Evolutionary conservation across 2,888 invertebrate genomes (phyloP), one percentile per base, ranked within the genome.

Genomic region (Marronus borbonicus): DNA sequence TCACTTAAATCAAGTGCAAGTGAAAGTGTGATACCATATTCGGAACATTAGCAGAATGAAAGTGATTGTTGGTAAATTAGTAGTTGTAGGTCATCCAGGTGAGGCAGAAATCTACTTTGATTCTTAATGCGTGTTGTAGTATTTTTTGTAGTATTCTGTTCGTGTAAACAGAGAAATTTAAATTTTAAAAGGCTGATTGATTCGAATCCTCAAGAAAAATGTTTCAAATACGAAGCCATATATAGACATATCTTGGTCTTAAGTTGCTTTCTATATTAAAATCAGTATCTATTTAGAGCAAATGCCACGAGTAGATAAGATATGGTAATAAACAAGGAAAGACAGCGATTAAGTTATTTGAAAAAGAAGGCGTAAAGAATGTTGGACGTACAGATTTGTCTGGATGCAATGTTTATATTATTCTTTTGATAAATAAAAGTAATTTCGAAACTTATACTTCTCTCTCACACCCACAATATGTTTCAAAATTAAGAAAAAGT

Each of bases 1-100:
- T 8, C 1, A 8, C 10, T 12, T 44, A 8, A 44, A 12, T 44
- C 8, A n/a, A 62, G 36, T 66, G 65, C 12, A 17, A 66, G 49
- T 49, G 68, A 20, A 24, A 44, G 68, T 68, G 68, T 1, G 14
- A 20, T 44, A 44, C 20, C 44, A 1, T 44, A 44, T 44, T 20
- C 20, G 20, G 5, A 68, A 68, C 7, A 66, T 12, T 28, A 4
- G 3, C n/a, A 87, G 79, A 87, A 95, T 95, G 95, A 94, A 92
- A 88, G 93, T 92, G 80, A 91, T 95, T 81, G 94, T 94, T 87
- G 96, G 94, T 79, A 97, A 97, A 92, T 93, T 96, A 74, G 96
- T 97, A 72, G 93, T 96, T 81, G 90, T 97, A 79, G 97, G 97
- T 76, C 92, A 94, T 74, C 93, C 94, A 92, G 95, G 95, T 95